Evolutionary conservation across 1,140 invertebrate species (phyloP).

Genomic region (Drosophila bocqueti): DNA sequence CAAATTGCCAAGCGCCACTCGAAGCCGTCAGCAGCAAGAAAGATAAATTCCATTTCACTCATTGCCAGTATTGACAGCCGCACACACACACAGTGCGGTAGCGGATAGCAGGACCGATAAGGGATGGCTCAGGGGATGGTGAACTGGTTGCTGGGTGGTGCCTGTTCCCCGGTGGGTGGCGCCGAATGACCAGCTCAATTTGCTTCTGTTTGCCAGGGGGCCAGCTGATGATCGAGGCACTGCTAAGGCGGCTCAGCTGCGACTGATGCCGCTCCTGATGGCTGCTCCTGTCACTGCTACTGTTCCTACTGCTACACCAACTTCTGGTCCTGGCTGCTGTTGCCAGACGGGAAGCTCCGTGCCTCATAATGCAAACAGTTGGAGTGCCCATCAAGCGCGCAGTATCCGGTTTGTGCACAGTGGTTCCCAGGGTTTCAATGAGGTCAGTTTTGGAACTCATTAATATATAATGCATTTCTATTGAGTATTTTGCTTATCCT

Average conservation of each 20-base stretch:
- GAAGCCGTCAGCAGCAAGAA: constrained; percentile 69
- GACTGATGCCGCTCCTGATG: constrained; percentile 31
- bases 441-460: background rate
- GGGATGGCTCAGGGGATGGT: constrained; percentile 6
- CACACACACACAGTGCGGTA: constrained; percentile 20
- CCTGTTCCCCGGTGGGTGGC: background rate
- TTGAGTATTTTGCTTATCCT: too few relatives aligned
- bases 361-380: constrained; percentile 81
- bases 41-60: constrained; percentile 80
- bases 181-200: constrained; percentile 40
- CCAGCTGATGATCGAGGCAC: constrained; percentile 66
- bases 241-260: constrained; percentile 36
- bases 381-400: constrained; percentile 66
- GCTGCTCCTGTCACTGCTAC: constrained; percentile 11
- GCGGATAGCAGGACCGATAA: background rate
- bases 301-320: constrained; percentile 11
- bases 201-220: constrained; percentile 49
- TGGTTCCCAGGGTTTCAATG: background rate
- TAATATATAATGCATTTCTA: too few relatives aligned
- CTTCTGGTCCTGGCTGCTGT: constrained; percentile 1
- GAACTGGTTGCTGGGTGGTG: background rate
- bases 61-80: constrained; percentile 77
- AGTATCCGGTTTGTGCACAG: constrained; percentile 55
- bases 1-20: constrained; percentile 66
- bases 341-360: constrained; percentile 39